These are phyloP conservation scores for Stenchaetothrips biformis DNA, from an alignment of 2,888 invertebrate genomes.

Conservation along the genomic window DNA sequence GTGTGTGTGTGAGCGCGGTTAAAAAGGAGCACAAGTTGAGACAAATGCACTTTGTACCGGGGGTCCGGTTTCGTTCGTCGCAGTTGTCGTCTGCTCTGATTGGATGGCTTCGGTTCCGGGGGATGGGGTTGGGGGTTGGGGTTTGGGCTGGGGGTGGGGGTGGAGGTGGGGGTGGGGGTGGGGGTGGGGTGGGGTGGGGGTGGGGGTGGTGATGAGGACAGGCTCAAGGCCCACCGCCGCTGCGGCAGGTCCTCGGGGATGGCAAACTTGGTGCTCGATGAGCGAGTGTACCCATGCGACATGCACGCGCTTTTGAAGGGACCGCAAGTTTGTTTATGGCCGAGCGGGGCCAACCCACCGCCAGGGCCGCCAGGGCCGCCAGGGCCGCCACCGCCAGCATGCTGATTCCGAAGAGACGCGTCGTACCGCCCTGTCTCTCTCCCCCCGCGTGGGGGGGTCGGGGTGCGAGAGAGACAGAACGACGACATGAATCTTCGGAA, in stretches of 20 bases:
- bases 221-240: background rate
- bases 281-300: slow-evolving; percentile 20
- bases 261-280: slow-evolving; percentile 13
- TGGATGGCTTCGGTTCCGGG: background rate
- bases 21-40: background rate
- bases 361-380: no score
- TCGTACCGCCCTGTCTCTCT: no score
- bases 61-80: background rate
- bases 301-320: background rate
- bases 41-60: background rate
- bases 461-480: no score
- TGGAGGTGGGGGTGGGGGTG: background rate
- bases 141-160: background rate
- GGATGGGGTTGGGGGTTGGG: background rate
- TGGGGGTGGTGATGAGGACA: background rate
- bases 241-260: background rate
- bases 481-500: no score
- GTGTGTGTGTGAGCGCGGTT: background rate
- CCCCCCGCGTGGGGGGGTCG: no score
- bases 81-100: background rate
- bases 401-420: no score
- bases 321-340: slow-evolving; percentile 13
- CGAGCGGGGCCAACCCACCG: background rate
- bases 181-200: background rate
- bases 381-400: background rate